Evolutionary conservation across 2,113 vertebrate genomes (phyloP).

Genomic region (Recurvirostra avosetta): DNA sequence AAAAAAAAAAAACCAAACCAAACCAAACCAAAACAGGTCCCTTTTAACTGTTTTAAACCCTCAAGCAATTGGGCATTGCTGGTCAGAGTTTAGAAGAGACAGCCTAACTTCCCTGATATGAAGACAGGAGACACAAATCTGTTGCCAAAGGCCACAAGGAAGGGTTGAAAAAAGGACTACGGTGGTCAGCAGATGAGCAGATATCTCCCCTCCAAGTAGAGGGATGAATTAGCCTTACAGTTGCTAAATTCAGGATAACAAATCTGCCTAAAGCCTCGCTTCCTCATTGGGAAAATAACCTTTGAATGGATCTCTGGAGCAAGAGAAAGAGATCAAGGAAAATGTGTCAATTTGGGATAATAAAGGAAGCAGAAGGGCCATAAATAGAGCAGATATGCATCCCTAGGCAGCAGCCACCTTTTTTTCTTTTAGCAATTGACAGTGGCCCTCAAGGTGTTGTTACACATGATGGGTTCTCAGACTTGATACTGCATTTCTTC

Average conservation of each 20-base stretch:
- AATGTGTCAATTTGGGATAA: constrained; percentile 45
- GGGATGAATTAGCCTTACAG: constrained; percentile 10
- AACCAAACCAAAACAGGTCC: background rate
- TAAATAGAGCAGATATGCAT: constrained; percentile 65
- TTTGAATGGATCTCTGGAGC: constrained; percentile 49
- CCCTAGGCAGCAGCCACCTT: constrained; percentile 31
- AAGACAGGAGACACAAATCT: background rate
- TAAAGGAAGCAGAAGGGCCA: constrained; percentile 62
- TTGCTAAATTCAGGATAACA: constrained; percentile 48
- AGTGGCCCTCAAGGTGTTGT: constrained; percentile 19
- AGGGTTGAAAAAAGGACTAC: background rate
- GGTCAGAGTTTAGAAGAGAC: constrained; percentile 19
- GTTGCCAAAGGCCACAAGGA: constrained; percentile 27
- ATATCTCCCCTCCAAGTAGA: constrained; percentile 27
- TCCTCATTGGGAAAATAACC: constrained; percentile 59
- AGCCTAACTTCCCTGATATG: background rate
- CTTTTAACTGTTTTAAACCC: constrained; percentile 42
- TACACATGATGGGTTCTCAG: background rate
- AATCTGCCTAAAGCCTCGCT: constrained; percentile 32
- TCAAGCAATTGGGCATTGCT: background rate
- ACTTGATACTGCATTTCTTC: constrained; percentile 21
- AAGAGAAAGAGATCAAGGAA: constrained; percentile 47
- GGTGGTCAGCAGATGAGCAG: constrained; percentile 44
- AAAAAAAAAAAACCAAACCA: background rate
- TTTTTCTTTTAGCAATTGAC: constrained; percentile 45